Evolutionary conservation across 2,113 vertebrate genomes (phyloP).

Genomic region (Artemisiospiza belli): DNA sequence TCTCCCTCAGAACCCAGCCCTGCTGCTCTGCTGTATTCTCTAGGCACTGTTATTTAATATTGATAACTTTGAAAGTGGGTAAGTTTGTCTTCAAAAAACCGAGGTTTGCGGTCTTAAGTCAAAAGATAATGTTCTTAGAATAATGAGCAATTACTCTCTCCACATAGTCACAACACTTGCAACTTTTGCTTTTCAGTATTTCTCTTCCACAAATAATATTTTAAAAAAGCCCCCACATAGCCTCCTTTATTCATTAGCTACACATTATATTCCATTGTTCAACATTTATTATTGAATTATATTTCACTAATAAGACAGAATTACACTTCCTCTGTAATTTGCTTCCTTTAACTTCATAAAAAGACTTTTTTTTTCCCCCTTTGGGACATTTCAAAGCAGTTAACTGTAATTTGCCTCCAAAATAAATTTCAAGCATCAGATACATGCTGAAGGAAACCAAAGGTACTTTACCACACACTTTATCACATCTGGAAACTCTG

Average conservation of each 20-base stretch:
- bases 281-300: neutral
- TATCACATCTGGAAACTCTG: neutral
- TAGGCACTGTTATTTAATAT: neutral
- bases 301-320: constrained; percentile 43
- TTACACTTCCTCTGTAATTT: constrained; percentile 8
- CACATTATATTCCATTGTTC: neutral
- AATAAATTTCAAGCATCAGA: neutral
- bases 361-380: neutral
- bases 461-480: neutral
- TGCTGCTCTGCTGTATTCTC: neutral
- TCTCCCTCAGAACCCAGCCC: neutral
- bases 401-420: constrained; percentile 1
- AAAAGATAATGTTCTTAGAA: neutral
- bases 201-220: neutral
- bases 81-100: neutral
- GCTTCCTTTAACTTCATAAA: constrained; percentile 3
- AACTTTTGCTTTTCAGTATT: neutral
- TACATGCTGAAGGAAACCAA: neutral
- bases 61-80: neutral
- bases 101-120: neutral
- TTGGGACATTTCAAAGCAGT: constrained; percentile 1
- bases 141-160: neutral
- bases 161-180: neutral
- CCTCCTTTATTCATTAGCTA: neutral
- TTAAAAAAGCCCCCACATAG: fast-evolving